Percentiles rank a stretch among this genome's conserved stretches.
Evolutionary conservation across 2,113 vertebrate genomes (phyloP).

Genomic region (Proterorhinus semilunaris): DNA sequence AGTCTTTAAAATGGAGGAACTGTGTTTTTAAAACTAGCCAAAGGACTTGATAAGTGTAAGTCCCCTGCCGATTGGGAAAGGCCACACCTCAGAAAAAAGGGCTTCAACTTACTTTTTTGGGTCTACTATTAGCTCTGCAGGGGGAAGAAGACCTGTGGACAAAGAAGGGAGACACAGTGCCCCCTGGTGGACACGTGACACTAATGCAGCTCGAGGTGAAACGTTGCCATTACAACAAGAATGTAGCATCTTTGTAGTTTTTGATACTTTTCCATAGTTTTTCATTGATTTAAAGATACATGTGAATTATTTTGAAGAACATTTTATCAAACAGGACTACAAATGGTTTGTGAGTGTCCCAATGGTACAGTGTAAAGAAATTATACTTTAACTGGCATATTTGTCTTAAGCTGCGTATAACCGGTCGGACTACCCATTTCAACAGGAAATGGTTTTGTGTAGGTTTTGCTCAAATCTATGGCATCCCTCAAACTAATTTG

Average conservation of each 20-base stretch:
- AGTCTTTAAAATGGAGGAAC: neutral
- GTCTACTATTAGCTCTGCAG: conserved; percentile 4
- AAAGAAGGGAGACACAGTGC: neutral
- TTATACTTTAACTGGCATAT: neutral
- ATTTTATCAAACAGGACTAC: neutral
- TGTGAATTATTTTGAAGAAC: neutral
- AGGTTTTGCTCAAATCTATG: no score
- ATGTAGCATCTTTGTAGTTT: conserved; percentile 43
- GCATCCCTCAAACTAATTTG: no score
- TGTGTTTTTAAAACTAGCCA: neutral
- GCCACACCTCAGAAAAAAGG: conserved; percentile 18
- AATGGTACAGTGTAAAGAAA: neutral
- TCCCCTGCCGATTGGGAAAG: neutral
- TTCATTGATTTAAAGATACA: neutral
- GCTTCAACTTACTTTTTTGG: neutral
- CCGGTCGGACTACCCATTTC: no score
- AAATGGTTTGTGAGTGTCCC: neutral
- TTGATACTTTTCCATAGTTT: conserved; percentile 48
- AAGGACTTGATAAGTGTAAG: conserved; percentile 5
- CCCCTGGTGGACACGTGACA: conserved; percentile 7
- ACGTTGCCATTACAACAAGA: conserved; percentile 26
- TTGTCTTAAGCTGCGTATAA: no score
- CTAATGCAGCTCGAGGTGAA: conserved; percentile 12
- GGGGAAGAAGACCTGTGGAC: neutral
- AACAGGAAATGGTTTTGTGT: no score